Base-by-base conservation (phyloP, 2,113 vertebrate genomes). In the Corythaixoides concolor region DNA sequence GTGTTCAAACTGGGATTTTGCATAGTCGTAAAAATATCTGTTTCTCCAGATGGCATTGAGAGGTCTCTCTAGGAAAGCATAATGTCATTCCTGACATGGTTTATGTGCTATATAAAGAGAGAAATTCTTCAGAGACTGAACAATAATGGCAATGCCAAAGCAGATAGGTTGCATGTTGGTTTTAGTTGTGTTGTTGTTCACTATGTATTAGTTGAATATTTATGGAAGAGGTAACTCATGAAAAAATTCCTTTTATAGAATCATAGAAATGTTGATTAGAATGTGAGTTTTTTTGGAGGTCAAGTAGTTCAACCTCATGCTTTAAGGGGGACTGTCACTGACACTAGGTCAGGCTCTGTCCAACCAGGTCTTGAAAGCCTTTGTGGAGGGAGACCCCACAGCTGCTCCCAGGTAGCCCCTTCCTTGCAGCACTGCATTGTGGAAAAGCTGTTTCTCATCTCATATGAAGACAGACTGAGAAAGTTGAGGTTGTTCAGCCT, bases 221-320 rank as follows among this genome's bases (percentile, higher is more conserved):
- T 92, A 56, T 22, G 26, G 30, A 68, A 63, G 8, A 77, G 2
- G 11, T 52, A 86, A 76, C 15, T 32, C 27, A 6, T 37, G 22
- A 77, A 94, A 91, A 50, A 89, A 63, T 7, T 41, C 6, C 15
- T 68, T 67, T 72, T 43, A 30, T 8, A 49, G 45, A 62, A 66
- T 47, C 12, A 62, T 5, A 41, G 24, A 75, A 70, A 79, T 35
- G 5, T 53, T 70, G 15, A 45, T 72, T 62, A 86, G 33, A 58
- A 58, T n/a, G 13, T 39, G 7, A 6, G 0, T 0, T 2, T 22
- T 32, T 88, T 33, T 83, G 35, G 28, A 87, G 23, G 43, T 60
- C 16, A 9, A 8, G 8, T 60, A 43, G 8, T 43, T 89, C 50
- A 83, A 16, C 17, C 2, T 86, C 2, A 2, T 69, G 20, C 33